These are phyloP conservation scores for Pseudorhombus dupliciocellatus DNA, from an alignment of 2,113 vertebrate genomes.

Conservation along the genomic window DNA sequence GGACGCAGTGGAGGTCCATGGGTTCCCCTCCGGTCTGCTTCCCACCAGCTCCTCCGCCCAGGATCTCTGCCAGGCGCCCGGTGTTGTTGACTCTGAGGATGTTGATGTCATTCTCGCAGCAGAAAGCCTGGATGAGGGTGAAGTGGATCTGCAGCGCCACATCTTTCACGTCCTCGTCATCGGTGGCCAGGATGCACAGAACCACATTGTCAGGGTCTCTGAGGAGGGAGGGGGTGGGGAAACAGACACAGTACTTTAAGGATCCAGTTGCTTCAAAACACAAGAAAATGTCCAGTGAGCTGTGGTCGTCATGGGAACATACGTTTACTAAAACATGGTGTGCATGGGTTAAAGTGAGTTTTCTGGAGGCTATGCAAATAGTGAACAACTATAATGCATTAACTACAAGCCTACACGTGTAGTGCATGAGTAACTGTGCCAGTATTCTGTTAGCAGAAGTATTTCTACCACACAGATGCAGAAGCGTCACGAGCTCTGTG, in stretches of 20 bases:
- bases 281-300: neutral
- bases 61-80: constrained; percentile 89
- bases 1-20: constrained; percentile 92
- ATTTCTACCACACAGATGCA: no score
- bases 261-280: neutral
- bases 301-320: no score
- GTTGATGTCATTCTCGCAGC: constrained; percentile 98
- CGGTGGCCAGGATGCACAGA: constrained; percentile 93
- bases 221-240: constrained; percentile 7
- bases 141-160: constrained; percentile 98
- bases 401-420: no score
- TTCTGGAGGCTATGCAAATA: no score
- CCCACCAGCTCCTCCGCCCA: constrained; percentile 76
- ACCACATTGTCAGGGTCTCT: constrained; percentile 97
- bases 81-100: constrained; percentile 95
- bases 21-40: constrained; percentile 84
- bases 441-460: no score
- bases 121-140: constrained; percentile 95
- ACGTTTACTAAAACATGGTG: no score
- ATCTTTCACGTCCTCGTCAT: constrained; percentile 90
- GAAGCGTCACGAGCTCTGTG: no score
- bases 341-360: no score
- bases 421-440: no score
- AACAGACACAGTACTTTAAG: neutral
- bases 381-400: no score